Conservation (phyloP, 1,140 invertebrate genomes). For the Drosophila triauraria region DNA sequence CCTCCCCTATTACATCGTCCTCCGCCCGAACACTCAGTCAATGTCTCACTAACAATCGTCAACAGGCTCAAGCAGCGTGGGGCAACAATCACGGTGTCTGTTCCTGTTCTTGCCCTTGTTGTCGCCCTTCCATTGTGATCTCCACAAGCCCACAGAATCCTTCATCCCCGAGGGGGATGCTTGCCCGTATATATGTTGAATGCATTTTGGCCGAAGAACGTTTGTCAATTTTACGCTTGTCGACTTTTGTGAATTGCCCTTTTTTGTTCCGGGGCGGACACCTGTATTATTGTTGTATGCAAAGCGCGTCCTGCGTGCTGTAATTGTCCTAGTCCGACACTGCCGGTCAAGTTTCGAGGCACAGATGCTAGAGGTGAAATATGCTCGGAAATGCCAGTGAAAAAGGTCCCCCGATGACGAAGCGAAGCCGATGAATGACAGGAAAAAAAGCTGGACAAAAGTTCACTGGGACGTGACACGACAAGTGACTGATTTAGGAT, state of each 20-base stretch:
- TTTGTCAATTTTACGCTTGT: slow-evolving; percentile 82
- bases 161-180: slow-evolving; percentile 4
- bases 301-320: slow-evolving; percentile 38
- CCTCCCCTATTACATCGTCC: slow-evolving; percentile 1
- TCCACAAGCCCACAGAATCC: slow-evolving; percentile 9
- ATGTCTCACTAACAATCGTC: slow-evolving; percentile 83
- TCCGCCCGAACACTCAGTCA: slow-evolving; percentile 68
- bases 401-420: slow-evolving; percentile 27
- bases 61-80: slow-evolving; percentile 79
- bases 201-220: slow-evolving; percentile 67
- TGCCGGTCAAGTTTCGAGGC: slow-evolving; percentile 10
- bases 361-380: slow-evolving; percentile 20
- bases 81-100: slow-evolving; percentile 52
- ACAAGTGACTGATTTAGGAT: neutral
- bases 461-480: slow-evolving; percentile 2
- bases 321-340: slow-evolving; percentile 21
- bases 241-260: slow-evolving; percentile 70
- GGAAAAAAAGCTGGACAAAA: slow-evolving; percentile 6
- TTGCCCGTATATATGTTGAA: slow-evolving; percentile 36
- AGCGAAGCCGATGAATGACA: neutral
- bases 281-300: slow-evolving; percentile 41
- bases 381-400: slow-evolving; percentile 22
- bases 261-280: slow-evolving; percentile 43
- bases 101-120: slow-evolving; percentile 33
- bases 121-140: slow-evolving; percentile 27